A percentile compares a stretch with the other conserved stretches of the same genome.
These are phyloP conservation scores for Ophion slaviceki DNA, from an alignment of 2,888 invertebrate species.

Conservation along the genomic window DNA sequence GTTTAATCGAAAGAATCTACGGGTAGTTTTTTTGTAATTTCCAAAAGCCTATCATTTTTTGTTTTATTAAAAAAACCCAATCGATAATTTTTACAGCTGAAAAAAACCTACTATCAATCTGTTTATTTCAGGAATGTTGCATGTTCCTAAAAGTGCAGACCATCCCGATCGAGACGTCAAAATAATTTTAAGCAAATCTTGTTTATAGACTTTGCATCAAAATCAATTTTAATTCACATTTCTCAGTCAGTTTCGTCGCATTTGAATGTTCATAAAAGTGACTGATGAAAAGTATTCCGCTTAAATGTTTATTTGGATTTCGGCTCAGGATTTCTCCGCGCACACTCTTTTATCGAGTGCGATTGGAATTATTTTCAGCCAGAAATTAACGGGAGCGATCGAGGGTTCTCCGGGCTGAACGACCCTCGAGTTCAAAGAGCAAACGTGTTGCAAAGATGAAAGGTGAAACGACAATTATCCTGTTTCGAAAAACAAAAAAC, in stretches of 20 bases:
- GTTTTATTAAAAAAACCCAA: too few species aligned
- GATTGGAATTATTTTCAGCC: neutral
- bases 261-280: neutral
- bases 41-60: neutral
- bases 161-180: neutral
- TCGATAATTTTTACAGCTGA: too few species aligned
- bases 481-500: neutral
- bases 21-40: neutral
- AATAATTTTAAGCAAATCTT: neutral
- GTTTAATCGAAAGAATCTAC: neutral
- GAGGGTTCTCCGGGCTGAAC: conserved; percentile 27
- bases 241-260: neutral
- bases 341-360: neutral
- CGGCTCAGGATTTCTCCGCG: neutral
- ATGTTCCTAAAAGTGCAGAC: too few species aligned
- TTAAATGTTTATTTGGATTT: neutral
- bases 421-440: conserved; percentile 19
- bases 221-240: neutral
- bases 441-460: conserved; percentile 5
- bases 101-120: too few species aligned
- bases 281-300: neutral
- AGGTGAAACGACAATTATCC: conserved; percentile 7
- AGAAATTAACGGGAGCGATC: conserved; percentile 33
- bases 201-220: neutral
- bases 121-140: too few species aligned